phyloP scores from a whole-genome alignment of 2,888 invertebrate species.

The Tromatobia lineatoria region DNA sequence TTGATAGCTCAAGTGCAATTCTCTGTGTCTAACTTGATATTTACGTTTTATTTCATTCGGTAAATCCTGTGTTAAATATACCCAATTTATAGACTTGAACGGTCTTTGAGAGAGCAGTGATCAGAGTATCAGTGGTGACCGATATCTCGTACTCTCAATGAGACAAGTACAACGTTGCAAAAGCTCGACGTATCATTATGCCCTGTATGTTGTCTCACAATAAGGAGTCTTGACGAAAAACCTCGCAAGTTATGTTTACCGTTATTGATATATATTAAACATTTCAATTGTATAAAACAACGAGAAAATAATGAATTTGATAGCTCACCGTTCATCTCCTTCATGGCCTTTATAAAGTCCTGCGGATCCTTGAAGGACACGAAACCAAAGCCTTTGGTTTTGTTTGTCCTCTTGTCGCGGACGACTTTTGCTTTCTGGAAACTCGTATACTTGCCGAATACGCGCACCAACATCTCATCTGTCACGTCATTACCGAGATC shows the following conservation, averaged over 20 bases:
- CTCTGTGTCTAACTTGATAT: neutral
- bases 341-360: constrained; percentile 99
- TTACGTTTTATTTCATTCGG: neutral
- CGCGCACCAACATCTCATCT: constrained; percentile 97
- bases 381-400: constrained; percentile 99
- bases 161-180: constrained; percentile 28
- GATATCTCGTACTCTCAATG: too few species aligned
- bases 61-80: too few species aligned
- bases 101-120: too few species aligned
- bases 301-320: constrained; percentile 29
- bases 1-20: neutral
- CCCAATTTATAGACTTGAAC: too few species aligned
- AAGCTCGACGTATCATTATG: constrained; percentile 8
- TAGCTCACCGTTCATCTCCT: constrained; percentile 98
- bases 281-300: constrained; percentile 44
- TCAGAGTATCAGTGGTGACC: too few species aligned
- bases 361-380: constrained; percentile 99
- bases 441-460: constrained; percentile 97
- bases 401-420: constrained; percentile 98
- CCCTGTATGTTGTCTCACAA: constrained; percentile 15
- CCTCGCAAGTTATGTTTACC: constrained; percentile 12
- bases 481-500: constrained; percentile 99
- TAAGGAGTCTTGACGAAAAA: constrained; percentile 1
- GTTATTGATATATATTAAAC: constrained; percentile 64
- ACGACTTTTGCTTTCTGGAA: constrained; percentile 98